These are phyloP conservation scores for Montipora sp. DNA, from an alignment of 64 coral and sea anemone genomes.

Conservation along the genomic window DNA sequence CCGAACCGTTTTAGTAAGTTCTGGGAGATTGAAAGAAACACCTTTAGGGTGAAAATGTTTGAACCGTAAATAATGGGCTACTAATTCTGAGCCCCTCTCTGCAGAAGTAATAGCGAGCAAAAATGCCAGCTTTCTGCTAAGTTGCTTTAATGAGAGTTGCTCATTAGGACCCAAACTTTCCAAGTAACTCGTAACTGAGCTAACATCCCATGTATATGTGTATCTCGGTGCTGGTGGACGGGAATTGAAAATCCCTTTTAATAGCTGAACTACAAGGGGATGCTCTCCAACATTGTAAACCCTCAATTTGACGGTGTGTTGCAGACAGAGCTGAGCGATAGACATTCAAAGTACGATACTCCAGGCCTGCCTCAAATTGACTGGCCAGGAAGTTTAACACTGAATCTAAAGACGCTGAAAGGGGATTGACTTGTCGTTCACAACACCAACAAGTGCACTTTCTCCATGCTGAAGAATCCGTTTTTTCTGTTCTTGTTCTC, in stretches of 20 bases:
- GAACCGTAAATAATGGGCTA: constrained; percentile 42
- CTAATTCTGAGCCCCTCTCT: constrained; percentile 49
- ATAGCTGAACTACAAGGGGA: constrained; percentile 37
- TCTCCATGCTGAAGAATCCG: background rate
- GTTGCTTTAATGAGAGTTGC: constrained; percentile 7
- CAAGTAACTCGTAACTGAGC: constrained; percentile 7
- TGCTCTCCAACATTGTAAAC: constrained; percentile 33
- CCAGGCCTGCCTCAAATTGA: background rate
- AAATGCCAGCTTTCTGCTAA: constrained; percentile 23
- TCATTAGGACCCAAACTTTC: constrained; percentile 34
- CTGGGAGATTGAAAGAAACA: constrained; percentile 47
- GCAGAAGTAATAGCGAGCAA: constrained; percentile 59
- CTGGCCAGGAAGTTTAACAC: constrained; percentile 23
- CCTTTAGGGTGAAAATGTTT: constrained; percentile 43
- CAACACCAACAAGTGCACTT: background rate
- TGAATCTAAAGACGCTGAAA: constrained; percentile 25
- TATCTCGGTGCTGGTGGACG: constrained; percentile 38
- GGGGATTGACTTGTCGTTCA: constrained; percentile 36
- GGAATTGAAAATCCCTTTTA: constrained; percentile 15
- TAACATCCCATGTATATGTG: constrained; percentile 32
- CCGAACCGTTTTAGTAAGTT: constrained; percentile 35
- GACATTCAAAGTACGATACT: constrained; percentile 4
- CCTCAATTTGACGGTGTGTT: constrained; percentile 17
- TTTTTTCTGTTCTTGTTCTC: constrained; percentile 32
- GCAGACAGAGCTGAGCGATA: constrained; percentile 36